phyloP scores from a whole-genome alignment of 2,888 invertebrate genomes.

The Timandra comae region DNA sequence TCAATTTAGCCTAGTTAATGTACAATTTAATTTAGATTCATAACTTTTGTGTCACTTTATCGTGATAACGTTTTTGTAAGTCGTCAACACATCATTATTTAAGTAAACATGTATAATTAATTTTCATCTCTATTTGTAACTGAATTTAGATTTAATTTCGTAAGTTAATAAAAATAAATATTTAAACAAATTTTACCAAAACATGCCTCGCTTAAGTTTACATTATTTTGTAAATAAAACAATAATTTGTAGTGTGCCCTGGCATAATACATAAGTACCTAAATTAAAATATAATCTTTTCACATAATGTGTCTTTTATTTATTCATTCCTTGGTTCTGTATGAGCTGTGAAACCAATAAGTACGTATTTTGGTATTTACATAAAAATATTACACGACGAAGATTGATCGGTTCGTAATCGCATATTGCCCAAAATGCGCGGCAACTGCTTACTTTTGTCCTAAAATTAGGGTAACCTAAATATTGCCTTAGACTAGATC shows the following conservation, averaged over 20 bases:
- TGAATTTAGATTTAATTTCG: slow-evolving; percentile 26
- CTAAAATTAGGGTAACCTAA: no score
- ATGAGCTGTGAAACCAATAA: no score
- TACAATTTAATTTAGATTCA: slow-evolving; percentile 38
- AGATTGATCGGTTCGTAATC: no score
- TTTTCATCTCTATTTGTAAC: no score
- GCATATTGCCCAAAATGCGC: no score
- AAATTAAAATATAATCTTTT: slow-evolving; percentile 53
- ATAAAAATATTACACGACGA: no score
- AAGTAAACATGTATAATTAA: slow-evolving; percentile 8
- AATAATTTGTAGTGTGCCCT: slow-evolving; percentile 60
- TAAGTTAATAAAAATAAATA: slow-evolving; percentile 46
- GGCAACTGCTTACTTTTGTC: no score
- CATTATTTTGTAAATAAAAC: slow-evolving; percentile 53
- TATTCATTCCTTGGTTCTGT: no score
- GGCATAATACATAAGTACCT: slow-evolving; percentile 60
- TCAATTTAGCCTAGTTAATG: slow-evolving; percentile 51
- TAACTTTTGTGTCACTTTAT: no score
- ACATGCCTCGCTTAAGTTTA: slow-evolving; percentile 74
- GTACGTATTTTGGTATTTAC: no score
- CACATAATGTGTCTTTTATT: slow-evolving; percentile 39
- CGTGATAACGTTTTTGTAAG: no score
- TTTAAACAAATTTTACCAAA: slow-evolving; percentile 72
- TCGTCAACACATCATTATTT: slow-evolving; percentile 1
- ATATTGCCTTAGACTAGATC: no score